A percentile compares a stretch with the other conserved stretches of the same genome.
phyloP scores from a whole-genome alignment of 2,888 invertebrate genomes.

The Brenthis ino region DNA sequence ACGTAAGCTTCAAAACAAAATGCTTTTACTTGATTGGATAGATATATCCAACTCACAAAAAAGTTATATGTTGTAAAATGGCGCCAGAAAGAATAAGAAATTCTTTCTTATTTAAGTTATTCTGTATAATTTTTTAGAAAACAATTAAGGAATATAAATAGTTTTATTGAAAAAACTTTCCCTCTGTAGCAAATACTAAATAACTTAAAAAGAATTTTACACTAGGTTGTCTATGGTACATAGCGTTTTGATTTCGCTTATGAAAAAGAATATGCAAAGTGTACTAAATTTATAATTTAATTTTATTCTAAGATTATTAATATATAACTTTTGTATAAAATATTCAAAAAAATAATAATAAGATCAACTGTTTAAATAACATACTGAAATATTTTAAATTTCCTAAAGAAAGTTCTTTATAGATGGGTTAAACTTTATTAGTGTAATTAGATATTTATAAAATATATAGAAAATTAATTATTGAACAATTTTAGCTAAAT shows the following conservation, averaged over 20 bases:
- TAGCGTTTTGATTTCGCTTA: slow-evolving; percentile 52
- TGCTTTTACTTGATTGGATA: slow-evolving; percentile 33
- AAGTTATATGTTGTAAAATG: neutral
- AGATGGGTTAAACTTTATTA: no score
- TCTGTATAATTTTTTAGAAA: no score
- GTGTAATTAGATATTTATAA: no score
- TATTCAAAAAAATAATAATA: neutral
- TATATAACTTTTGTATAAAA: neutral
- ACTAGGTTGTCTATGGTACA: slow-evolving; percentile 41
- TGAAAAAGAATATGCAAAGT: neutral
- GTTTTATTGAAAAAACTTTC: neutral
- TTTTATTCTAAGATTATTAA: no score
- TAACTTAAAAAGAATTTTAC: slow-evolving; percentile 10
- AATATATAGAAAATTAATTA: no score
- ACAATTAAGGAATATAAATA: neutral
- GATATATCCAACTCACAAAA: slow-evolving; percentile 21
- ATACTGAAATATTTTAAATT: neutral
- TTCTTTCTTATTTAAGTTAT: no score
- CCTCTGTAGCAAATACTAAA: neutral
- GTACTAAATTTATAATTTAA: no score
- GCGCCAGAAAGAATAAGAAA: no score
- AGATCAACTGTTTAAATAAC: neutral
- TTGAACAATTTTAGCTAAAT: neutral
- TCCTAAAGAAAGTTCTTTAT: neutral
- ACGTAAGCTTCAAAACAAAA: slow-evolving; percentile 22